Percentiles rank a stretch among this genome's conserved stretches.
Evolutionary conservation across 2,888 invertebrate species (phyloP).

Genomic region (Conomelus anceps): DNA sequence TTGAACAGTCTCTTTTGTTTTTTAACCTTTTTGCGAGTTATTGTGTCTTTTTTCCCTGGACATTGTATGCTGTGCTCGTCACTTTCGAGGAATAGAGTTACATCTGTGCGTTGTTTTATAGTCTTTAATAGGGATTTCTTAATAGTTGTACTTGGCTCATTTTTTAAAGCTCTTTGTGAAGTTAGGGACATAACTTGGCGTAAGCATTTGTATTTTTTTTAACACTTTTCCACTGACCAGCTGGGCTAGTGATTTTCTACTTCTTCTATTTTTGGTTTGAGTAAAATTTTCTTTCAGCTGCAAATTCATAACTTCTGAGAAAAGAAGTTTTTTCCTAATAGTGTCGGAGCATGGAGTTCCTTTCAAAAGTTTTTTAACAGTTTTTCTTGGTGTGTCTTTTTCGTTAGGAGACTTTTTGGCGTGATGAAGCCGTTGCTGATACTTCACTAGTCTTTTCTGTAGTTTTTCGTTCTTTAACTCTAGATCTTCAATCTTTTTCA

Average conservation of each 20-base stretch:
- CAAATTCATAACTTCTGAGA: conserved; percentile 16
- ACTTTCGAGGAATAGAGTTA: background rate
- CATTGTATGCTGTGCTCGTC: background rate
- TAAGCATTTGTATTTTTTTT: conserved; percentile 1
- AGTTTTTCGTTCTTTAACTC: conserved; percentile 7
- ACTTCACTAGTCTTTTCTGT: conserved; percentile 4
- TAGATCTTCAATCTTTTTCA: conserved; percentile 12
- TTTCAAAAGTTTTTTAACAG: conserved; percentile 17
- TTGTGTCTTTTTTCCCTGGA: background rate
- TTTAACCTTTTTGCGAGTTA: background rate
- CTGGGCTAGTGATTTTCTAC: conserved; percentile 12
- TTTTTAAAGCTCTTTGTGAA: conserved; percentile 1
- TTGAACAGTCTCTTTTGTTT: background rate
- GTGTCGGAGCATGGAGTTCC: conserved; percentile 5
- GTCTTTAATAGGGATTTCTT: conserved; percentile 5
- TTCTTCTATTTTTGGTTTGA: conserved; percentile 12
- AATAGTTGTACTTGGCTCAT: too few relatives aligned
- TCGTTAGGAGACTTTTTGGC: conserved; percentile 12
- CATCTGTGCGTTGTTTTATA: background rate
- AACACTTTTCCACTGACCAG: conserved; percentile 13
- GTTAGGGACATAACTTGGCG: conserved; percentile 11
- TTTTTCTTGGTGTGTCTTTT: conserved; percentile 14
- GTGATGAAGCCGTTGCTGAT: conserved; percentile 7
- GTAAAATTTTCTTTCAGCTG: conserved; percentile 11
- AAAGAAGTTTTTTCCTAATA: conserved; percentile 14